Evolutionary conservation across 1,140 invertebrate genomes (phyloP).

Genomic region (Drosophila pseudoananassae): DNA sequence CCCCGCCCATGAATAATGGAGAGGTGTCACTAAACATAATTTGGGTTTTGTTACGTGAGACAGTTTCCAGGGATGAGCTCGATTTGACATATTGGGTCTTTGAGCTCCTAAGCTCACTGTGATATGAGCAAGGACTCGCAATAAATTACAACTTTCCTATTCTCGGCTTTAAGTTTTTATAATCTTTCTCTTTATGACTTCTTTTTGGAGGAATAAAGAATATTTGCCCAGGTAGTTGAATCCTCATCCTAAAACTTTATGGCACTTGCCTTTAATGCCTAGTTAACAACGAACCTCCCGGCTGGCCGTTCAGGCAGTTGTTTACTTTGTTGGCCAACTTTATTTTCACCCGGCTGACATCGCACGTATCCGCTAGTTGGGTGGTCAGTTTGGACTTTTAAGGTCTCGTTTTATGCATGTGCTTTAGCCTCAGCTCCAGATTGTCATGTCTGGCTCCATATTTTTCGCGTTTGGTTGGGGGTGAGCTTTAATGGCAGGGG

Average conservation of each 20-base stretch:
- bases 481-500: too few relatives aligned
- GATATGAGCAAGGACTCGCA: conserved; percentile 6
- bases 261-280: conserved; percentile 50
- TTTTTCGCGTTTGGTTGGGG: conserved; percentile 25
- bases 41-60: conserved; percentile 10
- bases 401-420: conserved; percentile 61
- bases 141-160: conserved; percentile 25
- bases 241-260: conserved; percentile 46
- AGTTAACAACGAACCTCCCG: conserved; percentile 9
- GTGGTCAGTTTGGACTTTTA: conserved; percentile 66
- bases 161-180: not conserved
- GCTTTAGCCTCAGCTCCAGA: conserved; percentile 54
- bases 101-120: conserved; percentile 15
- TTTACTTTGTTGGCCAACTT: conserved; percentile 65
- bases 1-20: conserved; percentile 56
- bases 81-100: not conserved
- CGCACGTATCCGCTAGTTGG: conserved; percentile 51
- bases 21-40: conserved; percentile 35
- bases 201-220: conserved; percentile 21
- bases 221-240: conserved; percentile 10
- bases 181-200: conserved; percentile 28
- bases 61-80: not conserved
- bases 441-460: not conserved
- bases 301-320: conserved; percentile 19
- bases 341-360: conserved; percentile 60